Evolutionary conservation across 2,797 vertebrate genomes (phyloP), one percentile per base, ranked within the genome.

Genomic region (Alcedo atthis): DNA sequence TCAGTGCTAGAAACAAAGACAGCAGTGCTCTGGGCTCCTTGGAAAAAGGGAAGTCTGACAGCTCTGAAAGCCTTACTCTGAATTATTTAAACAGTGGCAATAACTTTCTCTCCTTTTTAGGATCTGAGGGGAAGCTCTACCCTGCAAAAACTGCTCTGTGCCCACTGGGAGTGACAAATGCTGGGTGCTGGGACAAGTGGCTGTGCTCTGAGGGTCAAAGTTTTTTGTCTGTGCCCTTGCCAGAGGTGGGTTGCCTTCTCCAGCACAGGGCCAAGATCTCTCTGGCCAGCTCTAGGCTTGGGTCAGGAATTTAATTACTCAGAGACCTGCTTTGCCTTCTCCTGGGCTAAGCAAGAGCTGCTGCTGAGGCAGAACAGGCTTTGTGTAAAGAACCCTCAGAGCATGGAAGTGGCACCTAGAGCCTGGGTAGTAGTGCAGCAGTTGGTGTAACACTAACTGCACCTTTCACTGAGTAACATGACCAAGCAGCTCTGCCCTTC

Each of bases 21-120:
- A 76, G 32, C 62, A 5, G 55, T 94, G 81, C 12, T 85, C 25
- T 43, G 40, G 43, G 46, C 25, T 81, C 17, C 26, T 55, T 37
- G 33, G 33, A 59, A 77, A 85, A 77, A 48, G 43, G 32, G 15
- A 76, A 80, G 16, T 67, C 22, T 80, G 53, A 59, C 22, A 63
- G 16, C 11, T 75, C 33, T 19, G 42, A 33, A 79, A 82, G 33
- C 43, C 24, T 90, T 1, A 12, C 57, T 28, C 24, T 93, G 68
- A 92, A 82, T 82, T 19, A 74, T 15, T 85, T 43, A 71, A 92
- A 71, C 30, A 51, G 74, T 82, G 95, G 68, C 75, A 57, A 68
- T 64, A 43, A 42, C 8, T 53, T 86, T n/a, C 76, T 66, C 17
- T 21, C 25, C 0, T 30, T 75, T 55, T 26, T 63, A 33, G 54